Conservation (phyloP, 2,113 vertebrate species). For the Petrocephalus zakoni region DNA sequence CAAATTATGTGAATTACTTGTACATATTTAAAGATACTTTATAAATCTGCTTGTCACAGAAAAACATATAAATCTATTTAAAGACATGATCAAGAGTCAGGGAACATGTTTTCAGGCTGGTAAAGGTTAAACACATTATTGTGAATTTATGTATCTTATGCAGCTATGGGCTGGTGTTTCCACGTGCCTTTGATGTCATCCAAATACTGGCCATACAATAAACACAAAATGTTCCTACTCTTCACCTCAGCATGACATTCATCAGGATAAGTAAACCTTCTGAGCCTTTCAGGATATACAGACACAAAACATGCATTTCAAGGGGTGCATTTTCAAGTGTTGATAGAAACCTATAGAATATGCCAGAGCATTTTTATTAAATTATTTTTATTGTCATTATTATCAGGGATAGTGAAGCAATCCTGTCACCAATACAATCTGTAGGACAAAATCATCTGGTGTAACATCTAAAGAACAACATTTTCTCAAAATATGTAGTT, state of each 20-base stretch:
- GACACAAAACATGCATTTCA: not conserved
- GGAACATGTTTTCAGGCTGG: not conserved
- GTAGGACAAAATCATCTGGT: not conserved
- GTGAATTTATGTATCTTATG: not conserved
- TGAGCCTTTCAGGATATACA: not conserved
- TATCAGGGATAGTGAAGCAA: not conserved
- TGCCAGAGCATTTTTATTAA: not conserved
- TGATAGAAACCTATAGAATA: not conserved
- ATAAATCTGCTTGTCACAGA: not conserved
- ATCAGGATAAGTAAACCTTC: not conserved
- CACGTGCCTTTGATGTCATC: not conserved
- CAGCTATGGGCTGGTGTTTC: not conserved
- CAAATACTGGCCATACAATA: not conserved
- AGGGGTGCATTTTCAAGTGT: not conserved
- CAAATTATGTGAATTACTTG: not conserved
- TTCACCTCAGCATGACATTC: not conserved
- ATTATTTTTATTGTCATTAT: not conserved
- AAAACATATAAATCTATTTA: not conserved
- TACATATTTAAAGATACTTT: not conserved
- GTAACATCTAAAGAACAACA: not conserved
- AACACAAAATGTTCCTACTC: not conserved
- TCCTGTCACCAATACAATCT: not conserved
- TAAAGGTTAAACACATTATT: not conserved
- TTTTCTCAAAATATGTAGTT: not conserved
- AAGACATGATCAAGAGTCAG: not conserved